These are phyloP conservation scores for Hymenochirus boettgeri DNA, from an alignment of 2,113 vertebrate genomes.

Conservation along the genomic window DNA sequence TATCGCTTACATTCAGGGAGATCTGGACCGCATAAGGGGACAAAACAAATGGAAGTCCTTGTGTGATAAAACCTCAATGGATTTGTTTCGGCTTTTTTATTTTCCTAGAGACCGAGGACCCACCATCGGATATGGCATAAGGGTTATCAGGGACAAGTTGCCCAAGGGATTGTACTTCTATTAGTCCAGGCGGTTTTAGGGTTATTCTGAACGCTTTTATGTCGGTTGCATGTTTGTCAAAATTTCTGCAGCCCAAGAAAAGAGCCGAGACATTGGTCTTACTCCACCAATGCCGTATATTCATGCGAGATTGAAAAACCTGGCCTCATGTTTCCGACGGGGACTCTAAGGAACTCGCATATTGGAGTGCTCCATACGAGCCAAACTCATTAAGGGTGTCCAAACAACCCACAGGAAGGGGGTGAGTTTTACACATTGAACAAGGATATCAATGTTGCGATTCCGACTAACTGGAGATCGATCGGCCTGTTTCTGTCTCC, in stretches of 20 bases:
- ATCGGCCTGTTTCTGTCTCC: conserved; percentile 94
- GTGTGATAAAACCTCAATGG: conserved; percentile 94
- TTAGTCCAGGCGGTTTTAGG: conserved; percentile 94
- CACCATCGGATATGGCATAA: conserved; percentile 96
- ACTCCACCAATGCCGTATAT: conserved; percentile 95
- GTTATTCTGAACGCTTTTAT: conserved; percentile 98
- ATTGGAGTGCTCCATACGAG: conserved; percentile 95
- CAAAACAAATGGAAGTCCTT: conserved; percentile 91
- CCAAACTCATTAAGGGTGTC: conserved; percentile 97
- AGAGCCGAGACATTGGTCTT: conserved; percentile 96
- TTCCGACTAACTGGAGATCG: conserved; percentile 95
- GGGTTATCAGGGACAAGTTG: conserved; percentile 97
- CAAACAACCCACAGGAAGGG: conserved; percentile 97
- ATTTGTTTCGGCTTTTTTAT: conserved; percentile 95
- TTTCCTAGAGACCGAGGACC: conserved; percentile 98
- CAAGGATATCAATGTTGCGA: conserved; percentile 96
- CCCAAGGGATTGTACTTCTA: conserved; percentile 91
- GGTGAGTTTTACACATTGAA: conserved; percentile 98
- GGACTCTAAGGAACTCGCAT: conserved; percentile 97
- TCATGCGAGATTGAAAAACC: conserved; percentile 89
- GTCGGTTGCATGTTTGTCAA: conserved; percentile 99
- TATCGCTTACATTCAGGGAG: conserved; percentile 92
- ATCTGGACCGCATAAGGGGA: conserved; percentile 86
- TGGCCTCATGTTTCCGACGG: conserved; percentile 97
- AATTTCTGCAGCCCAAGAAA: conserved; percentile 98